Base-by-base conservation (phyloP, 1,140 invertebrate species). In the Caerostris extrusa region DNA sequence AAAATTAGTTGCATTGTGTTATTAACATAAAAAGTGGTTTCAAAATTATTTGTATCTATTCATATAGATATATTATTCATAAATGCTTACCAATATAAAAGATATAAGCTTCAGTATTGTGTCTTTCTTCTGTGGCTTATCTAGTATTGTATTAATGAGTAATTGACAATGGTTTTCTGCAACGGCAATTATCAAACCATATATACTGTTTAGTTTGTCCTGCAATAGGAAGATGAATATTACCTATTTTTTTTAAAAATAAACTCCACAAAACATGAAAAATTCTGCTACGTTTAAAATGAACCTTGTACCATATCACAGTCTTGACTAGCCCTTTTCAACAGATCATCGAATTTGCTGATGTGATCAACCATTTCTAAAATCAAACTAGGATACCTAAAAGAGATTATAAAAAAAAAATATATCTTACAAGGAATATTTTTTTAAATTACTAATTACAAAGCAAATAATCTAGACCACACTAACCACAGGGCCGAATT, bases 111-210 rank as follows among this genome's bases (percentile, higher is more conserved):
- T 96, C 93, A 96, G 95, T 94, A 95, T 96, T 95, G 94, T 96
- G 83, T 94, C 95, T 77, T 95, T 95, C 93, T 95, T 96, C 14
- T 96, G 95, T 5, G 95, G 95, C 34, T 96, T 96, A 50, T 96
- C 95, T 2, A 96, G 94, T 88, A 96, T 95, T 83, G 96, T 96
- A 77, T 97, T 96, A 2, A 98, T 95, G 17, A 98, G 95, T 3
- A 97, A 95, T 50, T 96, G 96, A 0, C 97, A 97, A 95, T 98
- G 97, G 50, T 96, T 96, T 95, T 98, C 97, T 7, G 97, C 97
- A 55, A 97, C 95, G 2, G 96, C 96, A 8, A 97, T 97, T 90
- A 98, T 96, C 77, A 98, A 95, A 94, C 96, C 96, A 95, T 97
- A 97, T 34, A 97, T 96, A 34, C 95, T 95, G 64, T 95, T 94